Base-by-base conservation (phyloP, 2,888 invertebrate species). In the Ischnura elegans region DNA sequence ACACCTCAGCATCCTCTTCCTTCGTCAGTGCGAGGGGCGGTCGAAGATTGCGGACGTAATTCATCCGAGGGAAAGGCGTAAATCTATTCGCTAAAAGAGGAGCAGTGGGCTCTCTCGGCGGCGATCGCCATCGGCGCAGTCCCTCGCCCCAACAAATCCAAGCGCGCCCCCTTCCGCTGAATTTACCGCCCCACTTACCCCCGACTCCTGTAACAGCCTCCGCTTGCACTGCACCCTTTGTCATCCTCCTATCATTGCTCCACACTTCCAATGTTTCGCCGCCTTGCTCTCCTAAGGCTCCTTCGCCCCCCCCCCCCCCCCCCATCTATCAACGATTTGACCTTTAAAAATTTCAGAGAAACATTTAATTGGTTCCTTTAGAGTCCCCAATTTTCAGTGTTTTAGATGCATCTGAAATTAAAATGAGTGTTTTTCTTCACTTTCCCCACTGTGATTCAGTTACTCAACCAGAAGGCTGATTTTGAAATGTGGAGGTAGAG, bases 81-180 rank as follows among this genome's bases (percentile, higher is more conserved):
- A 90, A 90, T 90, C 90, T 90, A 90, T 90, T 90, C 61, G 43
- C 90, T 90, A 90, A n/a, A n/a, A 90, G 90, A 55, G 90, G 55
- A 61, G 90, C 61, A 90, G 61, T 90, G 90, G 90, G 45, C 61
- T 90, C 55, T 47, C 13, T 42, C n/a, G n/a, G 61, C 43, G 90
- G 61, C 90, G 90, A 43, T 66, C 43, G 45, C 90, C 90, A 90
- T 90, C 90, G 55, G 43, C 61, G 90, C 61, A n/a, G n/a, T n/a
- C n/a, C n/a, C 90, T 61, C 45, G 90, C 90, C 45, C 90, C 61
- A 90, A 61, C 90, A 90, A 90, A 90, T 66, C 36, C 51, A 6
- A 51, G 13, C 51, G 13, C 51, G 19, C 13, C 51, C 21, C 51
- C 87, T 36, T 29, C 19, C 55, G 29, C n/a, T 51, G 8, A 51